Evolutionary conservation across 1,140 invertebrate genomes (phyloP).

Genomic region (Pectinophora gossypiella): DNA sequence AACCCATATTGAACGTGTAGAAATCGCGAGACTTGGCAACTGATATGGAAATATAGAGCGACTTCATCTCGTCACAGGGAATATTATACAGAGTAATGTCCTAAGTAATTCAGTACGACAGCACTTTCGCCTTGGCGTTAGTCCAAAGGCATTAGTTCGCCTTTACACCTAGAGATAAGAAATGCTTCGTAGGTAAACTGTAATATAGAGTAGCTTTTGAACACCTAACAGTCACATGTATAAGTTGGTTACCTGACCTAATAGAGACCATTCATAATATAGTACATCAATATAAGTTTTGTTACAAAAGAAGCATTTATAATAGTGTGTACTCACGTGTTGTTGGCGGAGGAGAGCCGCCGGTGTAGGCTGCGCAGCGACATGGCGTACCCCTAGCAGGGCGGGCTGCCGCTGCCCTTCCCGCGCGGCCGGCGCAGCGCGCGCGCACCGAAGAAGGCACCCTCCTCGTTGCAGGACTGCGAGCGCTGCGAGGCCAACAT

Average conservation of each 20-base stretch:
- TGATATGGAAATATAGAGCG: not conserved
- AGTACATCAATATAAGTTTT: too few species aligned
- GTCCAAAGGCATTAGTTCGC: not conserved
- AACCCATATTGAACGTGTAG: not conserved
- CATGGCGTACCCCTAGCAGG: constrained; percentile 76
- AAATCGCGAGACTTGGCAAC: not conserved
- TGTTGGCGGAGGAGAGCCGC: constrained; percentile 68
- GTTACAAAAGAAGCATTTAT: too few species aligned
- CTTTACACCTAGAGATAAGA: not conserved
- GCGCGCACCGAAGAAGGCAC: constrained; percentile 73
- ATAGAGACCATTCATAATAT: too few species aligned
- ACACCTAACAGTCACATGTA: too few species aligned
- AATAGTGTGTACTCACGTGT: constrained; percentile 57
- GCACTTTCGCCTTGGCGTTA: not conserved
- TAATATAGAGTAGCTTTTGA: too few species aligned
- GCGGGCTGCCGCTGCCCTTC: constrained; percentile 64
- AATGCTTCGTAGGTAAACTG: too few species aligned
- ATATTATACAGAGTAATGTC: not conserved
- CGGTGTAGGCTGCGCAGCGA: constrained; percentile 76
- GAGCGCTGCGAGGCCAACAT: constrained; percentile 68
- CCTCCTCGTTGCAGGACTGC: constrained; percentile 74
- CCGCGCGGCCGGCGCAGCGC: constrained; percentile 66
- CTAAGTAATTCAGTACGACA: not conserved
- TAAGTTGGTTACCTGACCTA: too few species aligned
- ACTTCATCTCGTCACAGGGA: not conserved